These are phyloP conservation scores for Agrotis puta DNA, from an alignment of 2,888 invertebrate genomes.

Conservation along the genomic window DNA sequence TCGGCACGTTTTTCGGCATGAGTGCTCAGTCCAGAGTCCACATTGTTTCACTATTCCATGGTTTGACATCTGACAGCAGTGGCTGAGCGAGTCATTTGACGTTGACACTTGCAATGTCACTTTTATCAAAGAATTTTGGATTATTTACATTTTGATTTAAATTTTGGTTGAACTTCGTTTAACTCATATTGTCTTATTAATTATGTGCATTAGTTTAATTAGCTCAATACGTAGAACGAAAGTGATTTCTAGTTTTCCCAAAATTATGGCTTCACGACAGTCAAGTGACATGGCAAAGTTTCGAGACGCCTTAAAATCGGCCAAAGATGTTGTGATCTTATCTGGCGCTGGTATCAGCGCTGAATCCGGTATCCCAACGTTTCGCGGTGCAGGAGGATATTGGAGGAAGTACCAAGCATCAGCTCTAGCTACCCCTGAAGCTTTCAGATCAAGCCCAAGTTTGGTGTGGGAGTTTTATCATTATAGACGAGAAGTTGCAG, in stretches of 20 bases:
- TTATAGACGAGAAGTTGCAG: conserved; percentile 93
- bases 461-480: conserved; percentile 97
- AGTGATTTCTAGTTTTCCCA: conserved; percentile 44
- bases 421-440: conserved; percentile 92
- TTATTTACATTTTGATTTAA: conserved; percentile 34
- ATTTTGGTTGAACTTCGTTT: conserved; percentile 24
- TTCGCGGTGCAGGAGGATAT: conserved; percentile 94
- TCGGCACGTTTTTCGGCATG: too few species aligned
- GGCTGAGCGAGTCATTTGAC: too few species aligned
- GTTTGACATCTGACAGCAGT: too few species aligned
- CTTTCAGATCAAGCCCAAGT: conserved; percentile 93
- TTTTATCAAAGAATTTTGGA: background rate
- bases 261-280: conserved; percentile 67
- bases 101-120: background rate
- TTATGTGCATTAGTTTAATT: conserved; percentile 63
- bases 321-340: conserved; percentile 91
- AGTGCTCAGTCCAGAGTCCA: too few species aligned
- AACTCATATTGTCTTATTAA: conserved; percentile 11
- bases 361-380: conserved; percentile 95
- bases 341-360: conserved; percentile 94
- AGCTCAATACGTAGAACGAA: conserved; percentile 49
- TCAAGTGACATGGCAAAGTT: conserved; percentile 82
- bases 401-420: conserved; percentile 80
- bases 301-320: conserved; percentile 86
- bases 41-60: too few species aligned